Conservation (phyloP, 2,113 vertebrate genomes). For the Menura novaehollandiae region DNA sequence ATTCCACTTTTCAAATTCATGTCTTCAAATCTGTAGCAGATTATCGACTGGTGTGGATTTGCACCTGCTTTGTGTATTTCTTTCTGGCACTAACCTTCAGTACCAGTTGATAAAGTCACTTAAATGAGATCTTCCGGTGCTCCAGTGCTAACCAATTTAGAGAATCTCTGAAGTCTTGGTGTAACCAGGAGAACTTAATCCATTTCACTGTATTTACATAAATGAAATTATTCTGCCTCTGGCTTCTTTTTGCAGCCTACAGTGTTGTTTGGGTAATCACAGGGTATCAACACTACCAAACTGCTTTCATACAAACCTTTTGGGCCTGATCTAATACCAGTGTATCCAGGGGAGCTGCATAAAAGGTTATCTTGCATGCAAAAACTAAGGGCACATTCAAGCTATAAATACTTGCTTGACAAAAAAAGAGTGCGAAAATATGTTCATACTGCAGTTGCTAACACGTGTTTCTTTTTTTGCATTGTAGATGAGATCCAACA, state of each 20-base stretch:
- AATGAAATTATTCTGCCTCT: not conserved
- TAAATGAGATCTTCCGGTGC: not conserved
- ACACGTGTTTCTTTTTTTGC: not conserved
- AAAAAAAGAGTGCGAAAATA: not conserved
- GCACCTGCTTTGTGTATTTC: not conserved
- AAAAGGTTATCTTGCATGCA: not conserved
- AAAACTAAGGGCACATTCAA: not conserved
- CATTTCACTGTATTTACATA: not conserved
- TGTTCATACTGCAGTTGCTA: not conserved
- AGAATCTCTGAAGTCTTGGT: not conserved
- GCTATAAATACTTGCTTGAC: not conserved
- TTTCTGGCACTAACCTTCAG: not conserved
- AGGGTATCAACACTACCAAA: not conserved
- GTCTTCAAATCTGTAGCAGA: not conserved
- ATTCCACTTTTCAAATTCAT: not conserved
- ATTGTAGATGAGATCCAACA: not conserved
- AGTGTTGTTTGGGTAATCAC: not conserved
- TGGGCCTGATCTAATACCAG: not conserved
- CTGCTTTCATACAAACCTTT: not conserved
- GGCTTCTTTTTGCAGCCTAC: not conserved
- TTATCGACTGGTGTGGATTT: accelerated
- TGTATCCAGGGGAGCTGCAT: not conserved
- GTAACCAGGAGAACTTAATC: not conserved
- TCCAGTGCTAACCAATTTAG: not conserved
- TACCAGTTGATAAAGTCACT: not conserved